A percentile compares a stretch with the other conserved stretches of the same genome.
Evolutionary conservation across 1,140 invertebrate species (phyloP).

Genomic region (Plectrocnemia conspersa): DNA sequence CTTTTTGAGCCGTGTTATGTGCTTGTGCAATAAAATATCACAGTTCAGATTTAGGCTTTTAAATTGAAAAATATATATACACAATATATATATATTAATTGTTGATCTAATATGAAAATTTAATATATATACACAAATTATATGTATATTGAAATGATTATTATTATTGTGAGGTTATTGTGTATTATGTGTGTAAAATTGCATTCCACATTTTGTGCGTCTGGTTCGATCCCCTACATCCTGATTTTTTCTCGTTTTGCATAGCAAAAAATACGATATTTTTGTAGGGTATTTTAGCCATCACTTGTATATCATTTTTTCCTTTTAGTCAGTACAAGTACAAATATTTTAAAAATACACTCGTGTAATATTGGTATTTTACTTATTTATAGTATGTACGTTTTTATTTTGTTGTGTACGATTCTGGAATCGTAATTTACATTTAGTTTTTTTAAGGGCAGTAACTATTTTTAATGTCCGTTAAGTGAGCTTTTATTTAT

Average conservation of each 20-base stretch:
- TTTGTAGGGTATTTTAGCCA: conserved; percentile 50
- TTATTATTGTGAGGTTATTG: conserved; percentile 56
- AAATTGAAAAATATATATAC: conserved; percentile 56
- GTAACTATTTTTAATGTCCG: conserved; percentile 10
- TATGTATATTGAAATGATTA: conserved; percentile 47
- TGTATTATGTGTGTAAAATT: conserved; percentile 48
- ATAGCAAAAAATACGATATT: conserved; percentile 19
- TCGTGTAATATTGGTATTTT: conserved; percentile 47
- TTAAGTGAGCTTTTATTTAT: conserved; percentile 14
- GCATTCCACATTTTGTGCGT: conserved; percentile 46
- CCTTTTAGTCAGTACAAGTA: conserved; percentile 57
- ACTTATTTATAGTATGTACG: conserved; percentile 46
- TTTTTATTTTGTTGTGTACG: conserved; percentile 15
- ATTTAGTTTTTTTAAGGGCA: conserved; percentile 10
- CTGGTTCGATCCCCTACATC: conserved; percentile 27
- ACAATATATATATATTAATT: conserved; percentile 56
- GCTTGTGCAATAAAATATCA: conserved; percentile 57
- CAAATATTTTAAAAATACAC: conserved; percentile 56
- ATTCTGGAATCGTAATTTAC: conserved; percentile 2
- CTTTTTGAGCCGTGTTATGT: conserved; percentile 50
- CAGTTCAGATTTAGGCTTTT: conserved; percentile 56
- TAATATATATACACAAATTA: no score
- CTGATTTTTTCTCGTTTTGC: conserved; percentile 15
- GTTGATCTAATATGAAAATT: conserved; percentile 57
- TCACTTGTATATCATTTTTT: conserved; percentile 52